Evolutionary conservation across 30 jellyfish, hydroid and myxozoan genomes (phyloP).

Genomic region (Euphysa ruthae): DNA sequence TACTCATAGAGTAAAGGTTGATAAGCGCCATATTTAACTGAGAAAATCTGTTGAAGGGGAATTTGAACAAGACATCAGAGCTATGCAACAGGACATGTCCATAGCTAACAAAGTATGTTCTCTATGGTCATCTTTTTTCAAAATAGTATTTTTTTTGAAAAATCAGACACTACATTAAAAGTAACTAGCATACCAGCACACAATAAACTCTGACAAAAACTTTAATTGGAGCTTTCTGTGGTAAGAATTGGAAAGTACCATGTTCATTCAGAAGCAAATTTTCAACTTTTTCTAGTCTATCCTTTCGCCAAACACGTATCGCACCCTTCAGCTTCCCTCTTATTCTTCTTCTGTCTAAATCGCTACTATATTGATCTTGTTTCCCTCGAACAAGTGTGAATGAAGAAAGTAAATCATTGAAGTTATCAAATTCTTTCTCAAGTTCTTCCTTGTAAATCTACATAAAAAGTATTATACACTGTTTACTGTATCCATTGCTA

Average conservation of each 20-base stretch:
- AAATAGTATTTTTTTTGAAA: no score
- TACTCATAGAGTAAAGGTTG: no score
- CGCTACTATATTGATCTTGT: slow-evolving; percentile 30
- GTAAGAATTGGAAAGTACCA: slow-evolving; percentile 31
- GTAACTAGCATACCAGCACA: slow-evolving; percentile 31
- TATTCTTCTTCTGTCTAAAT: slow-evolving; percentile 21
- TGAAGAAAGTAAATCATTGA: slow-evolving; percentile 50
- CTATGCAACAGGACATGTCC: no score
- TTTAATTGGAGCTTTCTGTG: slow-evolving; percentile 45
- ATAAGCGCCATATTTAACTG: no score
- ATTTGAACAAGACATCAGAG: no score
- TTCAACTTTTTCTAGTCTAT: background rate
- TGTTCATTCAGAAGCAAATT: background rate
- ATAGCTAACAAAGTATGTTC: no score
- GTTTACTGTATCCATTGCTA: no score
- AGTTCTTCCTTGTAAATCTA: slow-evolving; percentile 62
- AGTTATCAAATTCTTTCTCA: slow-evolving; percentile 57
- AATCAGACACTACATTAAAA: background rate
- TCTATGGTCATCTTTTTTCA: no score
- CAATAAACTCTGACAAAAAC: slow-evolving; percentile 75
- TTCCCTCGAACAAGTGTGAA: slow-evolving; percentile 52
- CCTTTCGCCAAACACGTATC: slow-evolving; percentile 31
- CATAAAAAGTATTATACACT: slow-evolving; percentile 8
- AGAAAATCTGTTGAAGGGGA: no score
- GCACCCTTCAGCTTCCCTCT: slow-evolving; percentile 69